phyloP scores from a whole-genome alignment of 2,888 invertebrate genomes.

The Drosophila meridiana region DNA sequence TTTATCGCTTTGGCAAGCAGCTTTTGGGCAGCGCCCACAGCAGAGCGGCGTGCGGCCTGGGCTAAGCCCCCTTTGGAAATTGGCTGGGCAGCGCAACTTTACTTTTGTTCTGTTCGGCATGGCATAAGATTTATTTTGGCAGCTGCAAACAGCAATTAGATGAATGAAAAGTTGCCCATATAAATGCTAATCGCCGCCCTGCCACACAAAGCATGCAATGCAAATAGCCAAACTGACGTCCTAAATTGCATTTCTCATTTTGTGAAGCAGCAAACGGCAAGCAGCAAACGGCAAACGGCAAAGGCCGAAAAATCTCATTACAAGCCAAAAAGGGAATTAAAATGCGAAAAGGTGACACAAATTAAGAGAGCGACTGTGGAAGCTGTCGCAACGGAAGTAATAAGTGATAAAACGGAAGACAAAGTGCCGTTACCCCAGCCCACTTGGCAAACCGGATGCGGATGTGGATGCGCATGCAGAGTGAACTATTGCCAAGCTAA shows the following conservation, averaged over 20 bases:
- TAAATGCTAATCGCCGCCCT: conserved; percentile 65
- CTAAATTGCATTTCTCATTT: conserved; percentile 57
- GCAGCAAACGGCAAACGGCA: conserved; percentile 1
- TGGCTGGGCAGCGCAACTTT: conserved; percentile 56
- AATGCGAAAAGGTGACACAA: conserved; percentile 71
- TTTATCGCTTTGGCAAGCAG: conserved; percentile 59
- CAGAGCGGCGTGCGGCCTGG: neutral
- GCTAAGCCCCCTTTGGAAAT: conserved; percentile 26
- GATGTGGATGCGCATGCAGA: conserved; percentile 53
- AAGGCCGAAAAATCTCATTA: conserved; percentile 57
- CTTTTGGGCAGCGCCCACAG: conserved; percentile 11
- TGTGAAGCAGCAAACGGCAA: neutral
- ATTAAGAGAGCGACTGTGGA: conserved; percentile 55
- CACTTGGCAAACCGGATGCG: conserved; percentile 71
- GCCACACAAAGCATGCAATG: conserved; percentile 46
- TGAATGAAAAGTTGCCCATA: conserved; percentile 71
- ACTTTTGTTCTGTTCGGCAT: conserved; percentile 49
- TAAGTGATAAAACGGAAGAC: conserved; percentile 81
- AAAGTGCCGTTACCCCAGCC: conserved; percentile 52
- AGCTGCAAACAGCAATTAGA: conserved; percentile 68
- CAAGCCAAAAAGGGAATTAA: conserved; percentile 56
- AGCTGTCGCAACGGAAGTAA: conserved; percentile 75
- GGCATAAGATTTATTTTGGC: conserved; percentile 70
- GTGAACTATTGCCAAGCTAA: conserved; percentile 74
- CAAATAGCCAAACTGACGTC: conserved; percentile 21